A percentile compares a stretch with the other conserved stretches of the same genome.
These are phyloP conservation scores for Conomelus anceps DNA, from an alignment of 2,888 invertebrate genomes.

Conservation along the genomic window DNA sequence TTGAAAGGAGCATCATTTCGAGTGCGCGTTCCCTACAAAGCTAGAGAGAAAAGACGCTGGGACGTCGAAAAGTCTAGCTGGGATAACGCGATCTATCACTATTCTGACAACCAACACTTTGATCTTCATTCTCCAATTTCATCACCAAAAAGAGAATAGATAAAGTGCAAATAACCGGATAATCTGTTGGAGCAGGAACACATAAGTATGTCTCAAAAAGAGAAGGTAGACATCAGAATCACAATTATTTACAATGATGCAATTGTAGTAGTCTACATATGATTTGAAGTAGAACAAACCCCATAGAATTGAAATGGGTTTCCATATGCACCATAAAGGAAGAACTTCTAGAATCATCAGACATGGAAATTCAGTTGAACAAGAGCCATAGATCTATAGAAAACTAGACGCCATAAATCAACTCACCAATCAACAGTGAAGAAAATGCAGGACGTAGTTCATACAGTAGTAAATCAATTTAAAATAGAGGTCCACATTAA, in stretches of 20 bases:
- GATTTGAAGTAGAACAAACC: constrained; percentile 27
- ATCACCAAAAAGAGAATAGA: background rate
- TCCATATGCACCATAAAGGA: too few relatives aligned
- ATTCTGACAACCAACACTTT: background rate
- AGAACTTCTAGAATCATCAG: background rate
- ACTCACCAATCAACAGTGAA: background rate
- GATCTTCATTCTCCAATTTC: background rate
- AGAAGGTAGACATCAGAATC: constrained; percentile 58
- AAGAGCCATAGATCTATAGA: too few relatives aligned
- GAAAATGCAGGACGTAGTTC: background rate
- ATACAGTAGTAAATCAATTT: too few relatives aligned
- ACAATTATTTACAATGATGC: constrained; percentile 57
- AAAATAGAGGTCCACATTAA: too few relatives aligned
- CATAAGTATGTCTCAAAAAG: constrained; percentile 54
- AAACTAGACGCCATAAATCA: too few relatives aligned
- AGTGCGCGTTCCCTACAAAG: background rate
- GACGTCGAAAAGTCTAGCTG: too few relatives aligned
- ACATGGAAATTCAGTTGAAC: too few relatives aligned
- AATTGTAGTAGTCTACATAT: constrained; percentile 59
- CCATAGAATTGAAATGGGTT: too few relatives aligned
- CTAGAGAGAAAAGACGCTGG: background rate
- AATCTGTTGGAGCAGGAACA: background rate
- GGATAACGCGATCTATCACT: background rate
- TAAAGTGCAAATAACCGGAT: background rate
- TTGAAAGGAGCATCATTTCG: background rate